Evolutionary conservation across 2,888 invertebrate genomes (phyloP), one percentile per base, ranked within the genome.

Genomic region (Andrena camellia): DNA sequence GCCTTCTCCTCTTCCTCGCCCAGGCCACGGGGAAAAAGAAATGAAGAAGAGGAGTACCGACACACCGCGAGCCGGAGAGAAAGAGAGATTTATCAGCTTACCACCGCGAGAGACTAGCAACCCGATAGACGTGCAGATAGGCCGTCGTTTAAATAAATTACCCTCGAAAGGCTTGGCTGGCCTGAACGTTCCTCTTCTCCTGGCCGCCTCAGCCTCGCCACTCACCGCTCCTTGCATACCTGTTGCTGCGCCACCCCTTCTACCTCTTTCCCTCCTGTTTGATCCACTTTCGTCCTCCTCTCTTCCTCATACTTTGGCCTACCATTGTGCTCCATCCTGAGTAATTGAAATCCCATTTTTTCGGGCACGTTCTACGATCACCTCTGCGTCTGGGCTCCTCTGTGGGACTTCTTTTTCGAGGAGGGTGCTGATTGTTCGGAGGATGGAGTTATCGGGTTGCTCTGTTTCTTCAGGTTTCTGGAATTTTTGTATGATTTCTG

Each of bases 141-240:
- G 75, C 72, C 69, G 81, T 73, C 67, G 75, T 84, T 85, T 85
- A 84, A 85, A 85, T 85, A 85, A 85, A 85, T 85, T 85, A 85
- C 66, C 84, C 77, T 81, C 64, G 54, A 71, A 74, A 80, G 83
- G 50, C 71, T 52, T 50, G 68, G 57, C 35, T 66, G 72, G 23
- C 70, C 80, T 26, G 42, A 62, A 54, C 60, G 52, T 76, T 20
- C 52, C 52, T 69, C 80, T 59, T 35, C 60, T 52, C 66, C 63
- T 6, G 20, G 35, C 4, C 35, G 48, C 54, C 69, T 64, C 23
- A 50, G 7, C 35, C 50, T 48, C 8, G 67, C 31, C 35, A 67
- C 64, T 20, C 42, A 42, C 52, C 31, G n/a, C 62, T 54, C 31
- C 64, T 31, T 31, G 57, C 62, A 23, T 71, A 66, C 80, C 54